Base-by-base conservation (phyloP, 2,113 vertebrate genomes). In the Archilochus colubris region DNA sequence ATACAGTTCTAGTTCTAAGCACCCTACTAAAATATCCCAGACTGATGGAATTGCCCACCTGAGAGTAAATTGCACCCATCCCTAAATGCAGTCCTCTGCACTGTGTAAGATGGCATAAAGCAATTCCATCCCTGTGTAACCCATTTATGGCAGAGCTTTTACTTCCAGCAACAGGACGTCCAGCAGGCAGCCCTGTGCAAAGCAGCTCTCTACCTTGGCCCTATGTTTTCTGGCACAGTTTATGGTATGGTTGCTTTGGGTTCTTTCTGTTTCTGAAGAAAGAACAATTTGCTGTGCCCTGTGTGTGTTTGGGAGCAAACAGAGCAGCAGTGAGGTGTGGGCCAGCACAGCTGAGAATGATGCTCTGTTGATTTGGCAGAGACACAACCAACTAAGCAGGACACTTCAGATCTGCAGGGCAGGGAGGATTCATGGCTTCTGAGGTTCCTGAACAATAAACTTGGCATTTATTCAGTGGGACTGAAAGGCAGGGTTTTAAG, bases 281-380 rank as follows among this genome's bases (percentile, higher is more conserved):
- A 63, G 31, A 58, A 58, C 40, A 43, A 70, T 57, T 40, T 78
- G 27, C n/a, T 58, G 58, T 20, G 40, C 51, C 73, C 76, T 33
- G 16, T 9, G 13, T 0, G 0, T 0, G 0, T 43, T 48, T 16
- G 1, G 16, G 59, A 57, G 75, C 11, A 38, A 12, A 12, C 6
- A 16, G 30, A 61, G 23, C 51, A 74, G 62, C 66, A 15, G 21
- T 24, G 59, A 24, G 5, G 17, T 15, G 0, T 10, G n/a, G 48
- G 40, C 54, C 59, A 46, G 63, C 64, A 14, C 44, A 30, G 72
- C 44, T 50, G 14, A 27, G 66, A 64, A 48, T 2, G 18, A 54
- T 9, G 70, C 23, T 59, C 30, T 40, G 14, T 44, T 58, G 43
- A 40, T 44, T 14, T 5, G 4, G 69, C 85, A 89, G 57, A 81